Conservation (phyloP, 2,888 invertebrate species). For the Leptinotarsa peninsularis region DNA sequence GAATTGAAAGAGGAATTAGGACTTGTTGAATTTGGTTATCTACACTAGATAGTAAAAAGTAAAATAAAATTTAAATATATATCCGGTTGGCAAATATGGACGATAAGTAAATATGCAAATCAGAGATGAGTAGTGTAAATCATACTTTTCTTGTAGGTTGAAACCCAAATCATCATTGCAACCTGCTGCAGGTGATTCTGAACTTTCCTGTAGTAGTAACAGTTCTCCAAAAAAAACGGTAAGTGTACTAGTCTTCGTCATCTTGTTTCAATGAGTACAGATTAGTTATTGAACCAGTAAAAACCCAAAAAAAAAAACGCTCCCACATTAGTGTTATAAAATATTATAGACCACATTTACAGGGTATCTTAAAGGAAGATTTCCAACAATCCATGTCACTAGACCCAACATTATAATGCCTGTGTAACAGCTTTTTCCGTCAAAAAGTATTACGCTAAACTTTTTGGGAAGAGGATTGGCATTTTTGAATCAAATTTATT, state of each 20-base stretch:
- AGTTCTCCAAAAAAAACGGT: conserved; percentile 10
- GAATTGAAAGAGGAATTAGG: neutral
- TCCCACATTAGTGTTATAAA: too few species aligned
- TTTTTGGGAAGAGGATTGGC: too few species aligned
- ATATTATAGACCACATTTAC: too few species aligned
- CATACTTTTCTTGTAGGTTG: neutral
- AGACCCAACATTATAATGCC: too few species aligned
- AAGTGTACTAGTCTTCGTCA: neutral
- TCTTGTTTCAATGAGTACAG: neutral
- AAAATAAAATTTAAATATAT: neutral
- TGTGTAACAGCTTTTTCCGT: too few species aligned
- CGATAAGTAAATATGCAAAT: neutral
- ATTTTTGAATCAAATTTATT: too few species aligned
- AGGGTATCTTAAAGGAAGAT: too few species aligned
- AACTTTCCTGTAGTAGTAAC: neutral
- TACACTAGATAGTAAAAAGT: neutral
- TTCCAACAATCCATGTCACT: too few species aligned
- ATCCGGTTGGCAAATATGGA: neutral
- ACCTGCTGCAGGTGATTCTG: neutral
- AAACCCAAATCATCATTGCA: neutral
- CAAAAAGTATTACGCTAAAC: too few species aligned
- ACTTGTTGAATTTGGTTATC: conserved; percentile 8
- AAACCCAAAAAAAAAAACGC: neutral
- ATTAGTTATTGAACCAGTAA: neutral
- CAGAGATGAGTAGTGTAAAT: neutral